phyloP scores from a whole-genome alignment of 37 sponge, comb jelly and placozoan species.

The Mnemiopsis leidyi region DNA sequence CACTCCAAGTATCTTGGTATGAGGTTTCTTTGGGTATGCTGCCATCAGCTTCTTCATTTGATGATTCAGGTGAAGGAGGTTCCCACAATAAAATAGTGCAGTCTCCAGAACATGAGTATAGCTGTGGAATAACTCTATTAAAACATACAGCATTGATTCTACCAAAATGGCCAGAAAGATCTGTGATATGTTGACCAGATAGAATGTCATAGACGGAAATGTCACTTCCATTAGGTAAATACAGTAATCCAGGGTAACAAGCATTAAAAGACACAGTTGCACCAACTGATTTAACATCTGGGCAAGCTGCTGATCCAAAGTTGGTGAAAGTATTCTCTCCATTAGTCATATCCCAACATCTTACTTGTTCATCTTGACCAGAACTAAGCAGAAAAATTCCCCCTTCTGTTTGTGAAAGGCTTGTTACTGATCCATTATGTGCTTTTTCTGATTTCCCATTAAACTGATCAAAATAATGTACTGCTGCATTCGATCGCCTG shows the following conservation, averaged over 20 bases:
- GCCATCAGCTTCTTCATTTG: background rate
- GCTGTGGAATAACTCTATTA: background rate
- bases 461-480: conserved; percentile 1
- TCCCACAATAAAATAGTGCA: background rate
- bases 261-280: background rate
- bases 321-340: conserved; percentile 4
- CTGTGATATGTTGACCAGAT: background rate
- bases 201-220: background rate
- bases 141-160: conserved; percentile 1
- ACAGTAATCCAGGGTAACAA: conserved; percentile 36
- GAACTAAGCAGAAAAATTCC: background rate
- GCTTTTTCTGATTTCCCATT: background rate
- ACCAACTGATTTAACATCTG: background rate
- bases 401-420: background rate
- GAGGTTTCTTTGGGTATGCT: background rate
- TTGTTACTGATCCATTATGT: conserved; percentile 43
- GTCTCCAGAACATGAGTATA: conserved; percentile 21
- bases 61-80: background rate
- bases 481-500: background rate
- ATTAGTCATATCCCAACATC: background rate
- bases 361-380: background rate
- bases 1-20: conserved; percentile 1
- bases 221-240: conserved; percentile 26
- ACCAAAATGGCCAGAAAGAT: background rate
- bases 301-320: conserved; percentile 6